Conservation (phyloP, 35 echinoderm and acorn worm genomes). For the Ophioderma brevispina region DNA sequence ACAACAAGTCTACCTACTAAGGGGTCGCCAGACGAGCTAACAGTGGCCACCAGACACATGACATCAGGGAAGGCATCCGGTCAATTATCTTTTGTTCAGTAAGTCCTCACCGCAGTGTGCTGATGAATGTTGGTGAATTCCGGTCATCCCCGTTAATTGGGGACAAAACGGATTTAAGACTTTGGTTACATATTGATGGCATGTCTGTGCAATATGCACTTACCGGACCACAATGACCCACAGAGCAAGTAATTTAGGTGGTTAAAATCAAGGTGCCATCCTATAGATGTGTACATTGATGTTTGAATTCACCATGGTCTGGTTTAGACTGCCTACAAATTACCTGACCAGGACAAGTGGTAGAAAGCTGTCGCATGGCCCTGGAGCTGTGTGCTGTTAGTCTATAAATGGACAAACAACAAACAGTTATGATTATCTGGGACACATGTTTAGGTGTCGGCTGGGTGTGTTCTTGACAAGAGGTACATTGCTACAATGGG, state of each 20-base stretch:
- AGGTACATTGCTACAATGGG: too few species aligned
- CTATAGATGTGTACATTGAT: conserved; percentile 83
- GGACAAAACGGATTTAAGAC: neutral
- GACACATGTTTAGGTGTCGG: too few species aligned
- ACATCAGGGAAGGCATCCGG: too few species aligned
- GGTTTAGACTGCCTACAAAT: conserved; percentile 29
- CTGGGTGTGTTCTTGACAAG: too few species aligned
- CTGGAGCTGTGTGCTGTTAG: conserved; percentile 41
- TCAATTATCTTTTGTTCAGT: neutral
- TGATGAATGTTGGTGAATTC: neutral
- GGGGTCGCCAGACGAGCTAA: too few species aligned
- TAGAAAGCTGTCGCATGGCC: conserved; percentile 58
- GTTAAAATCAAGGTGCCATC: conserved; percentile 67
- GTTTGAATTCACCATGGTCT: conserved; percentile 50
- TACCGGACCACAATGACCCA: conserved; percentile 73
- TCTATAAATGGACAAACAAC: too few species aligned
- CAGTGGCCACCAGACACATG: too few species aligned
- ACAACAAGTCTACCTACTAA: too few species aligned
- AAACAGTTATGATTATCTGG: too few species aligned
- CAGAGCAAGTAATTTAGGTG: conserved; percentile 66
- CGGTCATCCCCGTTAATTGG: neutral
- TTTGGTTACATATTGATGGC: neutral
- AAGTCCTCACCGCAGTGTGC: neutral
- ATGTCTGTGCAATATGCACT: neutral
- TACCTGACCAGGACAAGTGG: conserved; percentile 69